Evolutionary conservation across 2,113 vertebrate species (phyloP).

Genomic region (Pelecanoides urinatrix): DNA sequence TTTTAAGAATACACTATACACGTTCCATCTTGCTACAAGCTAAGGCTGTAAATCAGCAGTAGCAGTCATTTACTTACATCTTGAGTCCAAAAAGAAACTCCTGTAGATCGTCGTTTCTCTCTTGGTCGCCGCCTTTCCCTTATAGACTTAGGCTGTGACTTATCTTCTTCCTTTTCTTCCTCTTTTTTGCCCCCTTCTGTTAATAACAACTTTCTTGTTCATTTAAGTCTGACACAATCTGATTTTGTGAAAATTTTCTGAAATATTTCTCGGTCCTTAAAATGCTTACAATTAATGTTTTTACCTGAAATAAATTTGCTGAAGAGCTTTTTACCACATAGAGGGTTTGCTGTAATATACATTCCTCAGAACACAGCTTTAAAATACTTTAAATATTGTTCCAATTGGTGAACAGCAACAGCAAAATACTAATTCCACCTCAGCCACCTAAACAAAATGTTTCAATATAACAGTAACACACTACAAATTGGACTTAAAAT

Average conservation of each 20-base stretch:
- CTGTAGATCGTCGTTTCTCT: slow-evolving; percentile 94
- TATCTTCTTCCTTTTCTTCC: slow-evolving; percentile 96
- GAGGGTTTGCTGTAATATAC: neutral
- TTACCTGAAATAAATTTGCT: neutral
- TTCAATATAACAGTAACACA: neutral
- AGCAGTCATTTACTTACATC: slow-evolving; percentile 79
- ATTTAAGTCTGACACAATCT: neutral
- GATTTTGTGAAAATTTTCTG: neutral
- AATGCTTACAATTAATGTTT: neutral
- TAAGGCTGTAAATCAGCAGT: neutral
- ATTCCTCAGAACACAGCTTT: neutral
- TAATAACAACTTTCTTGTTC: slow-evolving; percentile 40
- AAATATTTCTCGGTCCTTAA: neutral
- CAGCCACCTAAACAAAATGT: neutral
- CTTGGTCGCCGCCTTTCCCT: slow-evolving; percentile 93
- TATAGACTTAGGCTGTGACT: slow-evolving; percentile 93
- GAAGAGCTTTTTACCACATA: neutral
- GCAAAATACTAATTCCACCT: neutral
- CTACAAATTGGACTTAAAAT: neutral
- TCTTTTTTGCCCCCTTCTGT: slow-evolving; percentile 88
- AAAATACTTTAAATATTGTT: neutral
- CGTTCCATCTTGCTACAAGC: neutral
- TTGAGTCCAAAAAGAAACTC: slow-evolving; percentile 91
- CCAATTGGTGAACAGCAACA: neutral
- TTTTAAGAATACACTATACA: neutral